phyloP scores from a whole-genome alignment of 1,140 invertebrate species.

The Zaprionus davidi region DNA sequence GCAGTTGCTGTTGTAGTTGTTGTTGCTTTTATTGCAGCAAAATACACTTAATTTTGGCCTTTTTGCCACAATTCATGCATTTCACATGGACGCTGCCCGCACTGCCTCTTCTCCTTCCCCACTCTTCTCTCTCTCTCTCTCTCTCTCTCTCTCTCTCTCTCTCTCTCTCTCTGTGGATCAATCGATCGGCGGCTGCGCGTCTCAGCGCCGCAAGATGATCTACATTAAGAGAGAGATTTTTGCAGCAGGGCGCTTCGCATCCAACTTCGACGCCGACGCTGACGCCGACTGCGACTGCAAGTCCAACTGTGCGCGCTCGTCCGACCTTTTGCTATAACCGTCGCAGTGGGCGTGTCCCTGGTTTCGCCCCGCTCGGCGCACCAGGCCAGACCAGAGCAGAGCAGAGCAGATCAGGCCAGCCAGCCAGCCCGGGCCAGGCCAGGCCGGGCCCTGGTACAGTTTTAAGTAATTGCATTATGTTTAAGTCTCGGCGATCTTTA shows the following conservation, averaged over 20 bases:
- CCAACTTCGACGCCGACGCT: constrained; percentile 1
- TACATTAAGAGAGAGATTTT: constrained; percentile 82
- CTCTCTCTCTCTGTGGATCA: constrained; percentile 27
- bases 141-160: not conserved
- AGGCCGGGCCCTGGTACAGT: constrained; percentile 70
- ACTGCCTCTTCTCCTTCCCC: not conserved
- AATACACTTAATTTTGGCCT: constrained; percentile 79
- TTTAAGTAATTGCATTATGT: constrained; percentile 83
- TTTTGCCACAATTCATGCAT: constrained; percentile 79
- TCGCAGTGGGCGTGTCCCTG: constrained; percentile 70
- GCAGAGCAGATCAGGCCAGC: too few relatives aligned
- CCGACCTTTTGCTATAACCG: constrained; percentile 69
- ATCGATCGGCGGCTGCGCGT: constrained; percentile 64
- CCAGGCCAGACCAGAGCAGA: constrained; percentile 23
- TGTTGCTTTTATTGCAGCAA: constrained; percentile 73
- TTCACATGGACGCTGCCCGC: constrained; percentile 64
- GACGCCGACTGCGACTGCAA: not conserved
- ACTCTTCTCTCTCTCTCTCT: not conserved
- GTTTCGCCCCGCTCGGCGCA: constrained; percentile 7
- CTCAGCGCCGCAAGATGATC: constrained; percentile 79
- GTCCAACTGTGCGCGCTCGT: constrained; percentile 23
- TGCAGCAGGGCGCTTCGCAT: constrained; percentile 25
- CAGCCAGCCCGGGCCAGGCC: not conserved
- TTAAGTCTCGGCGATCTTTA: constrained; percentile 57
- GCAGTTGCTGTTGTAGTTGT: constrained; percentile 26